Evolutionary conservation across 1,140 invertebrate species (phyloP).

Genomic region (Saccostrea glomerata): DNA sequence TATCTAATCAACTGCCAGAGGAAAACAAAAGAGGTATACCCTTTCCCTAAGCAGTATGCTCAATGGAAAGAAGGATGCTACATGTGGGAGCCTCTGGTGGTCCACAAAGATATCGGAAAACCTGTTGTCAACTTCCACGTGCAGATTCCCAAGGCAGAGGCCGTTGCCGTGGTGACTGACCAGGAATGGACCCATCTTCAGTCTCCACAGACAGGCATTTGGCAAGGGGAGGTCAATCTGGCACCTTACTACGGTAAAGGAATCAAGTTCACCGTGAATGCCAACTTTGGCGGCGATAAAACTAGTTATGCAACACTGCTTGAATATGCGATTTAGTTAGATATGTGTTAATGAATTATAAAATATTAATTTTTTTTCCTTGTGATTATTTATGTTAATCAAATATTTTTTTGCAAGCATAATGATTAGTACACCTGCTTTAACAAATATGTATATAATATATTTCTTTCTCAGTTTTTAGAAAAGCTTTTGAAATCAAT

Average conservation of each 20-base stretch:
- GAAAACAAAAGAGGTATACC: slow-evolving; percentile 50
- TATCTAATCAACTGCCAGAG: slow-evolving; percentile 76
- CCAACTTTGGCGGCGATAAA: slow-evolving; percentile 75
- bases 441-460: not conserved
- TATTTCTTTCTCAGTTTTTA: slow-evolving; percentile 7
- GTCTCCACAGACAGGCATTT: slow-evolving; percentile 63
- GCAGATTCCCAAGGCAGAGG: slow-evolving; percentile 71
- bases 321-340: slow-evolving; percentile 65
- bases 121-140: slow-evolving; percentile 71
- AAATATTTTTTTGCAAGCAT: not conserved
- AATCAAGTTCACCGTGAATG: slow-evolving; percentile 73
- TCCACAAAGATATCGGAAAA: slow-evolving; percentile 58
- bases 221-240: slow-evolving; percentile 72
- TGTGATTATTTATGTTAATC: not conserved
- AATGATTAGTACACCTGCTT: not conserved
- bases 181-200: slow-evolving; percentile 77
- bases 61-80: slow-evolving; percentile 79
- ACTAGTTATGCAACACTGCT: slow-evolving; percentile 77
- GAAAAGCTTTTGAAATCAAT: not conserved
- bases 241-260: slow-evolving; percentile 64
- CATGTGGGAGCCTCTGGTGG: slow-evolving; percentile 71
- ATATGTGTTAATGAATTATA: not conserved
- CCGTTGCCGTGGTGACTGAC: slow-evolving; percentile 76
- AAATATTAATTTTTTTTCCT: not conserved
- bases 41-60: slow-evolving; percentile 78